phyloP scores from a whole-genome alignment of 2,888 invertebrate species.

The Ophion ellenae region DNA sequence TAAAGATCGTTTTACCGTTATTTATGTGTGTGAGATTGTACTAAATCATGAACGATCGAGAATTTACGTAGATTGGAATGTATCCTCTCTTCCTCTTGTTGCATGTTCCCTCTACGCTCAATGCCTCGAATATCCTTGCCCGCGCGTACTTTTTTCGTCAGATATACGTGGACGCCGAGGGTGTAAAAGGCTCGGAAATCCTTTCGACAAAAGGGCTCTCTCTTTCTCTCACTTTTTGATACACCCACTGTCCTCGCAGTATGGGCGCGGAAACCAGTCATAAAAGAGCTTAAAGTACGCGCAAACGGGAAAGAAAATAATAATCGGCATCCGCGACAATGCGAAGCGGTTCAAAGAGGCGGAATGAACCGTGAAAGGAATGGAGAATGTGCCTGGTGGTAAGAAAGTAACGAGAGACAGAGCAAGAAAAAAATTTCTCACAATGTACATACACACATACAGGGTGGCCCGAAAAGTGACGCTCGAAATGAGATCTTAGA shows the following conservation, averaged over 20 bases:
- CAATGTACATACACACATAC: slow-evolving; percentile 49
- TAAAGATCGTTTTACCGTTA: slow-evolving; percentile 45
- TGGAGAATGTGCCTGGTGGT: not conserved
- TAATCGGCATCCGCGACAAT: slow-evolving; percentile 55
- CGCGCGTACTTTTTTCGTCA: not conserved
- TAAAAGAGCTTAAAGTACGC: slow-evolving; percentile 37
- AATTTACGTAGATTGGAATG: slow-evolving; percentile 71
- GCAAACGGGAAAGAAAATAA: slow-evolving; percentile 13
- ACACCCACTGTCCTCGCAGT: not conserved
- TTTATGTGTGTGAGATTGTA: slow-evolving; percentile 41
- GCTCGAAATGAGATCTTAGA: no score
- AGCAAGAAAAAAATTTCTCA: slow-evolving; percentile 33
- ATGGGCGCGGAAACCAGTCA: slow-evolving; percentile 38
- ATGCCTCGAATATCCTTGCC: slow-evolving; percentile 40
- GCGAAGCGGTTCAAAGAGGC: slow-evolving; percentile 51
- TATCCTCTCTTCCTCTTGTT: slow-evolving; percentile 6
- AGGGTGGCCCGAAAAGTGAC: no score
- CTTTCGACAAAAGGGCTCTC: not conserved
- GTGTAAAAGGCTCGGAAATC: slow-evolving; percentile 37
- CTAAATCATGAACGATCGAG: slow-evolving; percentile 56
- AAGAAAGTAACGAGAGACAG: slow-evolving; percentile 14
- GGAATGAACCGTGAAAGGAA: slow-evolving; percentile 42
- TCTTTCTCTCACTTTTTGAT: not conserved
- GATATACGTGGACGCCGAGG: not conserved
- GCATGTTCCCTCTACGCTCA: not conserved